phyloP scores from a whole-genome alignment of 2,888 invertebrate genomes.

The Cordilura impudica region DNA sequence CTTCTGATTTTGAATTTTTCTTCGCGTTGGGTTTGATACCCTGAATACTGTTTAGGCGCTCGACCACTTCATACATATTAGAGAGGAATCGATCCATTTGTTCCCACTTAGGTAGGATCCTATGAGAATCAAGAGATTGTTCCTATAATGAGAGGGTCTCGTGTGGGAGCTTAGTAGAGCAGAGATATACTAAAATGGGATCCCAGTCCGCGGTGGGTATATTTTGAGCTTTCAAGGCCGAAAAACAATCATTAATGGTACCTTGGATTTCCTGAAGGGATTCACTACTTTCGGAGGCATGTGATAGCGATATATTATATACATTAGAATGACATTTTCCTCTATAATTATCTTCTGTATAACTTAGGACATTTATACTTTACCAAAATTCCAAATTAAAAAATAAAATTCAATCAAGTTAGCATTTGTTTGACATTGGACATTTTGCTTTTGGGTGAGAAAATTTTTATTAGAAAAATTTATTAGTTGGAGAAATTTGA shows the following conservation, averaged over 20 bases:
- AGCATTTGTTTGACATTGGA: no score
- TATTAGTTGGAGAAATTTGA: no score
- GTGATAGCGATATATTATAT: no score
- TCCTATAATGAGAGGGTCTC: constrained; percentile 21
- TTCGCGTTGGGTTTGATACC: not conserved
- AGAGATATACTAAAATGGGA: constrained; percentile 8
- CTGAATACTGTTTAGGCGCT: not conserved
- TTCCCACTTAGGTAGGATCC: constrained; percentile 3
- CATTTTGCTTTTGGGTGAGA: no score
- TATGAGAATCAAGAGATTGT: constrained; percentile 16
- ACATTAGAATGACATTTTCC: no score
- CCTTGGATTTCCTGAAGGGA: no score
- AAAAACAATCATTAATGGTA: constrained; percentile 24
- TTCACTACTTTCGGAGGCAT: no score
- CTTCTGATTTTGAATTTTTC: not conserved
- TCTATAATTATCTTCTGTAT: no score
- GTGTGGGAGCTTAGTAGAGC: constrained; percentile 19
- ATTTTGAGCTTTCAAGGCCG: not conserved
- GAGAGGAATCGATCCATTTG: constrained; percentile 22
- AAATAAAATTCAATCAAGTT: no score
- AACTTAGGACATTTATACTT: no score
- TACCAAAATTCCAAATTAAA: no score
- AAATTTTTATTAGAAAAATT: no score
- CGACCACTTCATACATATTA: constrained; percentile 11
- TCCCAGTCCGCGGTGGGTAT: constrained; percentile 25